Evolutionary conservation across 1,140 invertebrate species (phyloP).

Genomic region (Phortica variegata): DNA sequence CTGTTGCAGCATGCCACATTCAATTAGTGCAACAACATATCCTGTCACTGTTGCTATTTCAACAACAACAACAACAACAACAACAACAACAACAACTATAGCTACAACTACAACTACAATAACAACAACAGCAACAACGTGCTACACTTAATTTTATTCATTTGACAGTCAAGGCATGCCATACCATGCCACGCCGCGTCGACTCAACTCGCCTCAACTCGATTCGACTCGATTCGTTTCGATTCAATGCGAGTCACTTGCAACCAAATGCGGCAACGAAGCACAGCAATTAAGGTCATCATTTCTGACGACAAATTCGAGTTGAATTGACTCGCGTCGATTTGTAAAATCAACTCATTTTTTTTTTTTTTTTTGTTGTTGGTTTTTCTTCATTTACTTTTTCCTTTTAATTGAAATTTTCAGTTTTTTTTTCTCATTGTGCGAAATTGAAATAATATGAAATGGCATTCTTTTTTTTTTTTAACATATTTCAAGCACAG

Average conservation of each 20-base stretch:
- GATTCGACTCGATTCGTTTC: too few species aligned
- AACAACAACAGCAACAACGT: conserved; percentile 19
- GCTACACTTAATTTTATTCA: conserved; percentile 55
- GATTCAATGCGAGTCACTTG: conserved; percentile 15
- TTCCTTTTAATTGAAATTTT: neutral
- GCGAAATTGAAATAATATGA: conserved; percentile 32
- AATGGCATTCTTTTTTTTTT: too few species aligned
- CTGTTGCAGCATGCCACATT: conserved; percentile 45
- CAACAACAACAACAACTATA: conserved; percentile 12
- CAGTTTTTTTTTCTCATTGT: conserved; percentile 39
- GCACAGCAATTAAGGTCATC: conserved; percentile 49
- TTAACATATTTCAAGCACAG: conserved; percentile 36
- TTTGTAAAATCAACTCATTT: too few species aligned
- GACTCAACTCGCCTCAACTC: too few species aligned
- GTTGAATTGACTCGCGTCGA: too few species aligned
- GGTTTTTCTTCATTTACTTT: neutral
- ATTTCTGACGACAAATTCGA: conserved; percentile 21
- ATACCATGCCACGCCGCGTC: conserved; percentile 36
- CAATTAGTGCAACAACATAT: conserved; percentile 55
- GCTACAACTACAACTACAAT: conserved; percentile 12
- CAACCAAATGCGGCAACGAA: conserved; percentile 23
- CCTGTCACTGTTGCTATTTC: conserved; percentile 33
- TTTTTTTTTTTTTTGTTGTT: too few species aligned
- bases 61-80: conserved; percentile 17
- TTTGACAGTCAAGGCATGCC: too few species aligned